Base-by-base conservation (phyloP, 2,113 vertebrate species). In the Psittacula cyanocephala region DNA sequence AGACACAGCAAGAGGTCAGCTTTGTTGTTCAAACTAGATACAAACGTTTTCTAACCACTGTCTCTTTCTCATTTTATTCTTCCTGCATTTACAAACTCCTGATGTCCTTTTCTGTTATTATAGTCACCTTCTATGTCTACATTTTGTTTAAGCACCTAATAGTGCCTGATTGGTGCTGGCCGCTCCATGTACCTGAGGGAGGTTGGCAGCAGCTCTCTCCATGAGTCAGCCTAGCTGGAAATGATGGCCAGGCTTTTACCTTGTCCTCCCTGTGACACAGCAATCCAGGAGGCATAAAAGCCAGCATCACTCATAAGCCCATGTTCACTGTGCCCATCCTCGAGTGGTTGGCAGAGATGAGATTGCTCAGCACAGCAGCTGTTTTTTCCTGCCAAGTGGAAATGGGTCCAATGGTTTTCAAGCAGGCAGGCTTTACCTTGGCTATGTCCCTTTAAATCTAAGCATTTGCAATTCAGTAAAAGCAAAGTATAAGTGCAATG, bases 361-460 rank as follows among this genome's bases (percentile, higher is more conserved):
- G 55, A 68, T 88, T 81, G 44, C 92, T 88, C 41, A 13, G 60
- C 79, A 90, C 72, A 91, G 72, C 83, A 88, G 46, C 76, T 91
- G 17, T 3, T 82, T 74, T 91, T 53, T 63, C 16, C 55, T 95
- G 94, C 83, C 92, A 92, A 81, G 55, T 90, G 92, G 68, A 95
- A 97, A 94, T 68, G 55, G 55, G 79, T 60, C 37, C 79, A 72
- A 25, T 44, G 69, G 65, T 53, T 33, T 85, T 64, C 17, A 2
- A 35, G 72, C 46, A 68, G 75, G 77, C 76, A 90, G 63, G 74
- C 67, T 95, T 91, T 94, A 80, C 88, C 80, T 91, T 78, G 77
- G 25, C 64, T 84, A 4, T 79, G 60, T 64, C 79, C 81, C 71
- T 92, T 89, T 95, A 91, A 97, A 93, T 78, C 92, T 94, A 91